Evolutionary conservation across 2,888 invertebrate genomes (phyloP).

Genomic region (Hesperia comma): DNA sequence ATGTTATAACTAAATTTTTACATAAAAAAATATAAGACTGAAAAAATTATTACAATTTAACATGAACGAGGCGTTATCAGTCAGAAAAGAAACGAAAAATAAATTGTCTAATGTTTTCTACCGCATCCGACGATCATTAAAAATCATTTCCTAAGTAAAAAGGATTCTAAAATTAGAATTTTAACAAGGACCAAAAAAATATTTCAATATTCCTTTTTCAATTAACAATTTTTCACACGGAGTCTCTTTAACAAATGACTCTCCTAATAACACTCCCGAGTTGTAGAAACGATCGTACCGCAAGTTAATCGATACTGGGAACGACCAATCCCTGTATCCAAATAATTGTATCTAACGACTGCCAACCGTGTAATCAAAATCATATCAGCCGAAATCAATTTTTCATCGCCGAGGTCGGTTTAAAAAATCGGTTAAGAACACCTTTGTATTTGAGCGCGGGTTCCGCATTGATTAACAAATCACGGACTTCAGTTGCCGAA

Average conservation of each 20-base stretch:
- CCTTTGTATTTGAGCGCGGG: background rate
- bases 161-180: too few relatives aligned
- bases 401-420: conserved; percentile 73
- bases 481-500: too few relatives aligned
- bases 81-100: too few relatives aligned
- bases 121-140: too few relatives aligned
- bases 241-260: conserved; percentile 25
- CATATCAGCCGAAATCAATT: conserved; percentile 81
- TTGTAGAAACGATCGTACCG: conserved; percentile 29
- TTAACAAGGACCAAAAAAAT: too few relatives aligned
- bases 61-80: too few relatives aligned
- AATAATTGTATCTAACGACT: conserved; percentile 74
- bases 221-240: conserved; percentile 8
- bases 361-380: conserved; percentile 77
- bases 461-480: conserved; percentile 15
- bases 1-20: too few relatives aligned
- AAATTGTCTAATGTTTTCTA: too few relatives aligned
- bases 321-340: conserved; percentile 17
- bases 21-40: too few relatives aligned
- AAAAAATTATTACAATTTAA: too few relatives aligned
- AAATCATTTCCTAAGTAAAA: too few relatives aligned
- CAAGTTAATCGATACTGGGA: conserved; percentile 13
- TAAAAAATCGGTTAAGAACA: conserved; percentile 45
- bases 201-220: conserved; percentile 10
- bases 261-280: conserved; percentile 25